Evolutionary conservation across 1,140 invertebrate genomes (phyloP).

Genomic region (Lepidurus arcticus): DNA sequence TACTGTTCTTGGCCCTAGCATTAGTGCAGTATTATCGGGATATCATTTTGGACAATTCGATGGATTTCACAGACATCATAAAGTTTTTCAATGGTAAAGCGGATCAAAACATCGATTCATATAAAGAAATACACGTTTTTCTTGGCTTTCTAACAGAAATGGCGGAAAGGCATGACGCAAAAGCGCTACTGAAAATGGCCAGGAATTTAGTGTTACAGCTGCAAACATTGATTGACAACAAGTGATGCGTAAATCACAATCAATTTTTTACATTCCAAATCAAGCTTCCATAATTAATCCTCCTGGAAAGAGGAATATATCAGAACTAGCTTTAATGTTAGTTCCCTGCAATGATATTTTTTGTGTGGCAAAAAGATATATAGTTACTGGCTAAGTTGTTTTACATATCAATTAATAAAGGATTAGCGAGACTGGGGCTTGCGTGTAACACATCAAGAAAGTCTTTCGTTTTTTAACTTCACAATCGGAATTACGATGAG

Average conservation of each 20-base stretch:
- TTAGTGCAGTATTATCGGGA: conserved; percentile 87
- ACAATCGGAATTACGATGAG: too few species aligned
- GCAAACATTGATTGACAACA: conserved; percentile 85
- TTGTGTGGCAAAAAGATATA: background rate
- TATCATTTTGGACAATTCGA: conserved; percentile 87
- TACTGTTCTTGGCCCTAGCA: conserved; percentile 85
- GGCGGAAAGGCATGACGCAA: conserved; percentile 85
- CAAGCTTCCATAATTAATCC: background rate
- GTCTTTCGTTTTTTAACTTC: too few species aligned
- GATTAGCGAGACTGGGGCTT: background rate
- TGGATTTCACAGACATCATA: conserved; percentile 97
- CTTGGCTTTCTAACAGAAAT: conserved; percentile 67
- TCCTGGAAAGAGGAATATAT: conserved; percentile 11
- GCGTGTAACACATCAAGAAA: background rate
- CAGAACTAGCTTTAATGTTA: conserved; percentile 15
- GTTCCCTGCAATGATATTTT: conserved; percentile 14
- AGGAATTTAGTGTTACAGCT: conserved; percentile 77
- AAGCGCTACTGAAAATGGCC: conserved; percentile 69
- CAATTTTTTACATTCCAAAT: conserved; percentile 27
- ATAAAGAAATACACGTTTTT: conserved; percentile 25
- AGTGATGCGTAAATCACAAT: conserved; percentile 49
- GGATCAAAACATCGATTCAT: background rate
- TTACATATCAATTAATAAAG: conserved; percentile 12
- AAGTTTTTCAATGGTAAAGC: conserved; percentile 89
- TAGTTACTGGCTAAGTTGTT: background rate